Percentiles rank a stretch among this genome's conserved stretches.
Conservation (phyloP, 2,888 invertebrate species). For the Caenorhabditis afra region DNA sequence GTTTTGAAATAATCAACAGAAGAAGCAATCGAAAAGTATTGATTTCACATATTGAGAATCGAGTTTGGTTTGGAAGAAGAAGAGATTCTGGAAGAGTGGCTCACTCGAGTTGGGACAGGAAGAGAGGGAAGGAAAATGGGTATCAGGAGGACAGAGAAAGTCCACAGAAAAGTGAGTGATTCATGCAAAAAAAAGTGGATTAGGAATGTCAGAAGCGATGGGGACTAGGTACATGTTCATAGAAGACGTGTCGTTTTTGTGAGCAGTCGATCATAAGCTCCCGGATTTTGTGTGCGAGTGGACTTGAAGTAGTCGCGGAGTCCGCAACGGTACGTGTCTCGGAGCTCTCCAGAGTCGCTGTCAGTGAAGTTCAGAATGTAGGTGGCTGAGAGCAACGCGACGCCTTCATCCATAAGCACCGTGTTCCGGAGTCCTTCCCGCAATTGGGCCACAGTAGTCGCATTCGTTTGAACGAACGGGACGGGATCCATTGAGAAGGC, state of each 20-base stretch:
- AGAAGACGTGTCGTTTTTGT: constrained; percentile 4
- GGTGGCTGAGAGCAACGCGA: constrained; percentile 35
- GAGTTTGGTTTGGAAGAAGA: too few relatives aligned
- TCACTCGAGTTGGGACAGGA: too few relatives aligned
- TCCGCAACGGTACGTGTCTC: neutral
- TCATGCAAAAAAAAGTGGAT: too few relatives aligned
- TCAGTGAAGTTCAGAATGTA: constrained; percentile 14
- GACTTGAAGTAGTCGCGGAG: constrained; percentile 3
- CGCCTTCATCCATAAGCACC: constrained; percentile 20
- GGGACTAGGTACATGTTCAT: neutral
- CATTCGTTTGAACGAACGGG: neutral
- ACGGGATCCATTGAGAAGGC: constrained; percentile 42
- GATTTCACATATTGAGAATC: too few relatives aligned
- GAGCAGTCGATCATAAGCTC: constrained; percentile 17
- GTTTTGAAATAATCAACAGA: too few relatives aligned
- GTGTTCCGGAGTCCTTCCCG: constrained; percentile 30
- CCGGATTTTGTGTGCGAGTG: constrained; percentile 11
- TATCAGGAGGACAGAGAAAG: too few relatives aligned
- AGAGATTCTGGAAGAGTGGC: too few relatives aligned
- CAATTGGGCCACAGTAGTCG: neutral
- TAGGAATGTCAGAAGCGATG: too few relatives aligned
- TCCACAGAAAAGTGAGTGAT: too few relatives aligned
- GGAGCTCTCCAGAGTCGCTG: neutral
- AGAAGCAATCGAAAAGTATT: too few relatives aligned
- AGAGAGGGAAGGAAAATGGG: too few relatives aligned